phyloP scores from a whole-genome alignment of 2,888 invertebrate species.

The Druceiella hillmani region DNA sequence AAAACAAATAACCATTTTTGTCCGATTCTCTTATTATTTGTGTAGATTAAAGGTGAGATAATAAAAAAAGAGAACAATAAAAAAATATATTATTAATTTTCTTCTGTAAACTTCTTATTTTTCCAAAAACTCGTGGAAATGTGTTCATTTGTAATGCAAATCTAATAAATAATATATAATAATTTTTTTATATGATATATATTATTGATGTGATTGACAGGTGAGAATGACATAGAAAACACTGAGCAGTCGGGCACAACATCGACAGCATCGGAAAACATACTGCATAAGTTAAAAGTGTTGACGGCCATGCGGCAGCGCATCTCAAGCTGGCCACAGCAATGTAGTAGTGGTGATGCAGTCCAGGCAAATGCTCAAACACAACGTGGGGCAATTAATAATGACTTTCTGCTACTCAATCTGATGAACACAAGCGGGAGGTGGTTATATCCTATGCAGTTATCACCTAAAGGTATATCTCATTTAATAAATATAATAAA shows the following conservation, averaged over 20 bases:
- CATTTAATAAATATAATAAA: neutral
- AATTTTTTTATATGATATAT: too few species aligned
- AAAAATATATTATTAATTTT: too few species aligned
- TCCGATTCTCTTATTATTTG: too few species aligned
- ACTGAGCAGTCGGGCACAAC: conserved; percentile 21
- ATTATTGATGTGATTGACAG: conserved; percentile 26
- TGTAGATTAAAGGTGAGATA: too few species aligned
- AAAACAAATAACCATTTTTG: too few species aligned
- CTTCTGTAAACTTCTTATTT: too few species aligned
- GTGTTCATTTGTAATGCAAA: too few species aligned
- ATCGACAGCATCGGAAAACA: conserved; percentile 27
- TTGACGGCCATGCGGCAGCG: conserved; percentile 35
- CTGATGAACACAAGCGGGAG: conserved; percentile 45
- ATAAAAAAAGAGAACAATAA: too few species aligned
- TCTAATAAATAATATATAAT: too few species aligned
- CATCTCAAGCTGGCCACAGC: conserved; percentile 17
- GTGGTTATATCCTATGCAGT: conserved; percentile 27
- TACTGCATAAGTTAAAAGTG: conserved; percentile 31
- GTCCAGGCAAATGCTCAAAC: conserved; percentile 37
- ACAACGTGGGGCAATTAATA: too few species aligned
- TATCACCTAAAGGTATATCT: conserved; percentile 24
- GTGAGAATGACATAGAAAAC: conserved; percentile 44
- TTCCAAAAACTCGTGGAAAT: too few species aligned
- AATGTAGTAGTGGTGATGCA: conserved; percentile 29
- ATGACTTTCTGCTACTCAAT: conserved; percentile 43